Base-by-base conservation (phyloP, 1,140 invertebrate species). In the Brachionus plicatilis region DNA sequence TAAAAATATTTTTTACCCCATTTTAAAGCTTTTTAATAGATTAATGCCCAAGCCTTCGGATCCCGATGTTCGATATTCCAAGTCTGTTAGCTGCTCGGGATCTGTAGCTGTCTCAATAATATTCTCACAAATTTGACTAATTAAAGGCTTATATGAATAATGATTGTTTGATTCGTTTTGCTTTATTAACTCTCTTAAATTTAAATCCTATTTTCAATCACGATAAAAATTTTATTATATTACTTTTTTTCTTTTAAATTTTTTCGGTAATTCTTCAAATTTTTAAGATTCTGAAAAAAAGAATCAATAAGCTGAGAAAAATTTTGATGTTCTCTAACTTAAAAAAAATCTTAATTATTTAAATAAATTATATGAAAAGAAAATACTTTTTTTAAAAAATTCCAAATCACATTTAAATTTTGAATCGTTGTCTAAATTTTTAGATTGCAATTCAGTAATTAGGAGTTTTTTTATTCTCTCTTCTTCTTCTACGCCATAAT, bases 81-180 rank as follows among this genome's bases (percentile, higher is more conserved):
- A 24, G 41, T 82, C 79, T 20, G 43, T 24, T 17, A 82, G 20
- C 9, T 82, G 53, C 1, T 82, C 79, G 0, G 79, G 79, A 27
- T 24, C 24, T 65, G 53, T 8, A 33, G 24, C 43, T 8, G 79
- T 82, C 7, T 43, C 20, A 82, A 82, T 45, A 20, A 82, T 45
- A 37, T 68, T 82, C 53, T 82, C 79, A 68, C 79, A 82, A 11
- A 82, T 37, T 82, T 82, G 79, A 24, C 60, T 82, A 43, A 82
- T 68, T 37, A 82, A 65, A 33, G 79, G 79, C 14, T 65, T 68
- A 47, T 82, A 82, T 14, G 53, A 43, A 47, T 65, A 82, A 9
- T 68, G 29, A 60, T 60, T 47, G 6, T 60, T 82, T 12, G 20
- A 33, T 20, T 82, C 79, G 8, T 82, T 56, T 37, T 45, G 27